These are phyloP conservation scores for Eristalis pertinax DNA, from an alignment of 2,888 invertebrate genomes.

Conservation along the genomic window DNA sequence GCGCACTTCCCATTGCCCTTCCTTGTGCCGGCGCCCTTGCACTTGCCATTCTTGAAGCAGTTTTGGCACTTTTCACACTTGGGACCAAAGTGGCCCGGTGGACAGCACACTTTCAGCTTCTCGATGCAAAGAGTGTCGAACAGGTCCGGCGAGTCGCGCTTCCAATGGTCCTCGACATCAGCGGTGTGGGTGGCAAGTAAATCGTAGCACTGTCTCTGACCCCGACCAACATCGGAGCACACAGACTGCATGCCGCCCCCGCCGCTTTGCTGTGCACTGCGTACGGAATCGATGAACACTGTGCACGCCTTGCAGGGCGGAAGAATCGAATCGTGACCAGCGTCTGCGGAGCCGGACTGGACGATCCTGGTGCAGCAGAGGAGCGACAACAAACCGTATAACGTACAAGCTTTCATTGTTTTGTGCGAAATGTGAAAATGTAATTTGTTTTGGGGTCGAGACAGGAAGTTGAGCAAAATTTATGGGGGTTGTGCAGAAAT, in stretches of 20 bases:
- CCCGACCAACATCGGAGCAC: constrained; percentile 88
- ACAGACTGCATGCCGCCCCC: constrained; percentile 94
- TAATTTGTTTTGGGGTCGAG: constrained; percentile 40
- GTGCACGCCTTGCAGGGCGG: constrained; percentile 92
- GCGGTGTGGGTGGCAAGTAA: constrained; percentile 92
- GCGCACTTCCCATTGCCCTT: constrained; percentile 95
- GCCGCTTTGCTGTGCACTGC: constrained; percentile 88
- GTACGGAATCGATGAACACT: constrained; percentile 88
- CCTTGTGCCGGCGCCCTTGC: constrained; percentile 92
- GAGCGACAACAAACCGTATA: constrained; percentile 19
- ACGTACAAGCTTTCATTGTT: constrained; percentile 23
- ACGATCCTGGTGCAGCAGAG: constrained; percentile 15
- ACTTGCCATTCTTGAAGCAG: constrained; percentile 90
- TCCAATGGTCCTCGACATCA: constrained; percentile 88
- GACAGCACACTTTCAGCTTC: constrained; percentile 90
- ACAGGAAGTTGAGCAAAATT: constrained; percentile 48
- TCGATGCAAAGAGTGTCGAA: constrained; percentile 91
- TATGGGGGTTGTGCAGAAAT: constrained; percentile 42
- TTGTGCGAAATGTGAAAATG: constrained; percentile 17
- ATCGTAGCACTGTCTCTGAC: constrained; percentile 91
- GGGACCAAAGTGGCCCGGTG: constrained; percentile 90
- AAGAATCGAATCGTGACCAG: constrained; percentile 76
- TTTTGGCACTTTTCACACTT: constrained; percentile 91
- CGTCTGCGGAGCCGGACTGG: background rate
- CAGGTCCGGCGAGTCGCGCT: constrained; percentile 83